A percentile compares a stretch with the other conserved stretches of the same genome.
Conservation (phyloP, 2,113 vertebrate species). For the Pyrgilauda ruficollis region DNA sequence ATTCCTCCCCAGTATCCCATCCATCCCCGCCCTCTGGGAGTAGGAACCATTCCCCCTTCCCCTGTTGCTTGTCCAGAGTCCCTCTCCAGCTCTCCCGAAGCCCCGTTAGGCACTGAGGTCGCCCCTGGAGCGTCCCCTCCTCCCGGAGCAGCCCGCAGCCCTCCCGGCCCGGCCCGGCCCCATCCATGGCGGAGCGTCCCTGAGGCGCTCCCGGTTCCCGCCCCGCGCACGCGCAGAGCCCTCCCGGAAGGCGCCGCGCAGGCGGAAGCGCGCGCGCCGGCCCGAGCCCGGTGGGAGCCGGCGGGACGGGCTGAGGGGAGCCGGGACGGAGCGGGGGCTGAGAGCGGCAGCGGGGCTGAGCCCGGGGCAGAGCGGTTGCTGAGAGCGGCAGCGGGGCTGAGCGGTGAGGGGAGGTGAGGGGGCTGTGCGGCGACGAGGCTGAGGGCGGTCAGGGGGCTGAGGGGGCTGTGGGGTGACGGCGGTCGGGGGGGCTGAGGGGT, state of each 20-base stretch:
- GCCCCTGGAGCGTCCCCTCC: background rate
- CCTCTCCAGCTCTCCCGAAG: background rate
- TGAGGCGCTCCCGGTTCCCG: background rate
- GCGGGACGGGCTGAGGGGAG: background rate
- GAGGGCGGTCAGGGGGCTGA: too few species aligned
- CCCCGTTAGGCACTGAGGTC: fast-evolving
- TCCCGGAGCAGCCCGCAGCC: fast-evolving
- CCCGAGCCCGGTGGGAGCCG: background rate
- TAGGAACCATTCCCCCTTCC: background rate
- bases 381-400: too few species aligned
- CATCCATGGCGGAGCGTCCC: background rate
- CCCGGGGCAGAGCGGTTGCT: background rate
- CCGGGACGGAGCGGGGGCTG: background rate
- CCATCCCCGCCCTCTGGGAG: background rate
- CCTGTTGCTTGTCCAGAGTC: fast-evolving
- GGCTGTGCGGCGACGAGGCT: too few species aligned
- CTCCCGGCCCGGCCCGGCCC: fast-evolving
- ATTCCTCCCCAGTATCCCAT: background rate
- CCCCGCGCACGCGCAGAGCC: background rate
- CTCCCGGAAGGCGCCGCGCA: background rate
- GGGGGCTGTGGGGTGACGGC: too few species aligned
- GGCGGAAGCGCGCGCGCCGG: background rate
- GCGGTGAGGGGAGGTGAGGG: too few species aligned
- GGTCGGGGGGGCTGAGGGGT: too few species aligned
- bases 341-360: too few species aligned